Conservation (phyloP, 2,797 vertebrate genomes). For the Phalanger gymnotis region DNA sequence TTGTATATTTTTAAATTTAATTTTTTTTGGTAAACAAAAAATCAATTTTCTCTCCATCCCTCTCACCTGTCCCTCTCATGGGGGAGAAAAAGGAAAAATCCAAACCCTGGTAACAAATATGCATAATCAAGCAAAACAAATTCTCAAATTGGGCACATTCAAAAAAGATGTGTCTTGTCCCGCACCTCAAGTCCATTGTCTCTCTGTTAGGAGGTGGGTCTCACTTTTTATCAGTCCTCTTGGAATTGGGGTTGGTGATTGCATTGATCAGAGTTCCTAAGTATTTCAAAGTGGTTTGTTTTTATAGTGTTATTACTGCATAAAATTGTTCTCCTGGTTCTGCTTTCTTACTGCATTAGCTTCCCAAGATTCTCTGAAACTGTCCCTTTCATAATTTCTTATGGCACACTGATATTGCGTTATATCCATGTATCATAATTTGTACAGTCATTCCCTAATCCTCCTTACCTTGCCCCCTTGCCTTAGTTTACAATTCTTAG, state of each 20-base stretch:
- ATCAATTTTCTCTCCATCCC: background rate
- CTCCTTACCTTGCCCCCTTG: background rate
- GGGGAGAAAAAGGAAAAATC: background rate
- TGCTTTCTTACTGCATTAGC: background rate
- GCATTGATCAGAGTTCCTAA: background rate
- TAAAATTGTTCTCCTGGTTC: background rate
- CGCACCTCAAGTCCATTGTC: background rate
- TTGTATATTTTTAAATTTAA: background rate
- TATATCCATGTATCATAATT: background rate
- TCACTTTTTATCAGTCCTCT: background rate
- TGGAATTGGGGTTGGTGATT: background rate
- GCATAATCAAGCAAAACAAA: background rate
- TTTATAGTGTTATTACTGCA: background rate
- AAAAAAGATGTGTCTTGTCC: background rate
- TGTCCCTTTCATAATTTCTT: background rate
- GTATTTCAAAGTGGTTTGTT: background rate
- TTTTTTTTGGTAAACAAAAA: background rate
- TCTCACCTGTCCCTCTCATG: background rate
- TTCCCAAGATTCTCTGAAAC: background rate
- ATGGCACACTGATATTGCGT: background rate
- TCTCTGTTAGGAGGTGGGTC: background rate
- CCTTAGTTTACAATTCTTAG: background rate
- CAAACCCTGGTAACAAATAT: background rate
- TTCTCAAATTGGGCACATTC: background rate
- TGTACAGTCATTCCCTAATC: background rate